Percentiles rank a stretch among this genome's conserved stretches.
These are phyloP conservation scores for Sinohyriopsis cumingii DNA, from an alignment of 2,888 invertebrate species.

Conservation along the genomic window DNA sequence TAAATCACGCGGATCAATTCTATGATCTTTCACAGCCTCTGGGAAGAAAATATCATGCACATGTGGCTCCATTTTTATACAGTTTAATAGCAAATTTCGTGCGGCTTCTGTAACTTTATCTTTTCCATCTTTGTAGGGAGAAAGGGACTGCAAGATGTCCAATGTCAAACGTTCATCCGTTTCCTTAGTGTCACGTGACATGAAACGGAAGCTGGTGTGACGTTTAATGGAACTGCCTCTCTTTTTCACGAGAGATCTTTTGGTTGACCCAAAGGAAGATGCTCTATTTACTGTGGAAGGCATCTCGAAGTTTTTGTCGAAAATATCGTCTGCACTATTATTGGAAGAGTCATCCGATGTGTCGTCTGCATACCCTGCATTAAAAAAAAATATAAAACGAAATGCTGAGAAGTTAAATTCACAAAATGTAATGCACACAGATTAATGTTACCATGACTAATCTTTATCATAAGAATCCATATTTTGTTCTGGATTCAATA, in stretches of 20 bases:
- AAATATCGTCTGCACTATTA: neutral
- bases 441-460: too few relatives aligned
- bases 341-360: neutral
- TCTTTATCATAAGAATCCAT: too few relatives aligned
- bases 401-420: too few relatives aligned
- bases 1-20: constrained; percentile 38
- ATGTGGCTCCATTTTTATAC: constrained; percentile 53
- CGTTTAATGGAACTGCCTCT: constrained; percentile 7
- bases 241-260: constrained; percentile 22
- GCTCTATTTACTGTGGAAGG: constrained; percentile 3
- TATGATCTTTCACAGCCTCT: constrained; percentile 42
- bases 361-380: too few relatives aligned
- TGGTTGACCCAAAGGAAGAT: constrained; percentile 33
- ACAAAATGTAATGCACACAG: too few relatives aligned
- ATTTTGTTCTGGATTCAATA: too few relatives aligned
- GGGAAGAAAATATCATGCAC: constrained; percentile 65
- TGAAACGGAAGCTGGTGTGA: constrained; percentile 5
- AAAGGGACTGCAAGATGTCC: constrained; percentile 54
- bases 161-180: constrained; percentile 37
- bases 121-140: constrained; percentile 53
- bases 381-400: too few relatives aligned
- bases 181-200: constrained; percentile 6
- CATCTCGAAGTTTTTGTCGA: neutral
- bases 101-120: constrained; percentile 61
- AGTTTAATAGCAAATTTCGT: constrained; percentile 58